A percentile compares a stretch with the other conserved stretches of the same genome.
Evolutionary conservation across 2,113 vertebrate species (phyloP).

Genomic region (Centropus bengalensis): DNA sequence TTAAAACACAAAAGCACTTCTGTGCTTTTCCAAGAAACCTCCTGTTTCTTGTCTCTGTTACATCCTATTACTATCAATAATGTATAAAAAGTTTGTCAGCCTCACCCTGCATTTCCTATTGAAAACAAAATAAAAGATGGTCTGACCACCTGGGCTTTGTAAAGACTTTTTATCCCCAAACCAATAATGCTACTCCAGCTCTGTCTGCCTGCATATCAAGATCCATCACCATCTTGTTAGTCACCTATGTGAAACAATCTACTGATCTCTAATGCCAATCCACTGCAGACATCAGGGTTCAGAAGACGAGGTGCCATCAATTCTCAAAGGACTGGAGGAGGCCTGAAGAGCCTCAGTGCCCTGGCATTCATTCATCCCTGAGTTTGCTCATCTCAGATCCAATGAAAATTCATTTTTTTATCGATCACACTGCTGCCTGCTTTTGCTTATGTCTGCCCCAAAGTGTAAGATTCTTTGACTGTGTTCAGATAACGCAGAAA

Average conservation of each 20-base stretch:
- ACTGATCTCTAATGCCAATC: neutral
- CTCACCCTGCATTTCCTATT: neutral
- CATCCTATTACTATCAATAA: neutral
- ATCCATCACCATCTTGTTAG: neutral
- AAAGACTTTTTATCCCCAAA: neutral
- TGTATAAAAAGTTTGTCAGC: neutral
- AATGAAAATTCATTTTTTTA: neutral
- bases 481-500: neutral
- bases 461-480: neutral
- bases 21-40: neutral
- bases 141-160: neutral
- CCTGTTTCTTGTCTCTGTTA: neutral
- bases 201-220: neutral
- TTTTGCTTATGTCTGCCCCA: neutral
- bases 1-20: constrained; percentile 10
- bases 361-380: neutral
- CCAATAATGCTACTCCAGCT: neutral
- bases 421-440: neutral
- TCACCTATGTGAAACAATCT: neutral
- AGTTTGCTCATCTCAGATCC: neutral
- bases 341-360: neutral
- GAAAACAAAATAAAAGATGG: neutral
- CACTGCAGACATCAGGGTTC: neutral
- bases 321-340: neutral
- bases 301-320: neutral